Percentiles rank a stretch among this genome's conserved stretches.
Evolutionary conservation across 2,888 invertebrate genomes (phyloP).

Genomic region (Apocheima hispidaria): DNA sequence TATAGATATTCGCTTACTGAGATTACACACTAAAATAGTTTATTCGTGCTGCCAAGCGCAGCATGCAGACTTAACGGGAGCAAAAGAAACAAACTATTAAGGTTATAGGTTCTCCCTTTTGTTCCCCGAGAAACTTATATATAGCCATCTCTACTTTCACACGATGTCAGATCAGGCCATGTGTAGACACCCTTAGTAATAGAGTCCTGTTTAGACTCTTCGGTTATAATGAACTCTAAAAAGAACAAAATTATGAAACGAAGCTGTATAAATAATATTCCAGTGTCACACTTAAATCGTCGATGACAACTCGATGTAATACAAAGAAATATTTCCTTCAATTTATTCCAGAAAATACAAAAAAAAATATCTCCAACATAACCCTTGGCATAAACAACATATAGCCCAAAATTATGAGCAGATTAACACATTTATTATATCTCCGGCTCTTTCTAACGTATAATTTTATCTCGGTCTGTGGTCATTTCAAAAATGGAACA

Average conservation of each 20-base stretch:
- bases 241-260: not conserved
- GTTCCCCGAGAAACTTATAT: too few species aligned
- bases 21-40: too few species aligned
- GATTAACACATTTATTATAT: slow-evolving; percentile 82
- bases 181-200: too few species aligned
- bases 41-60: too few species aligned
- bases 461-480: slow-evolving; percentile 51
- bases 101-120: too few species aligned
- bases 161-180: too few species aligned
- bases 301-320: slow-evolving; percentile 33
- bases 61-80: too few species aligned
- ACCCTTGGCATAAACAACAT: slow-evolving; percentile 69
- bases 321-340: slow-evolving; percentile 29
- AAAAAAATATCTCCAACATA: slow-evolving; percentile 33
- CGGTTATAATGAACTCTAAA: not conserved
- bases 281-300: slow-evolving; percentile 27
- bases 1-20: too few species aligned
- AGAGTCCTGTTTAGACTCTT: too few species aligned
- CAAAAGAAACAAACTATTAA: too few species aligned
- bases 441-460: slow-evolving; percentile 50
- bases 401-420: slow-evolving; percentile 77
- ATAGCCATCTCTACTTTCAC: too few species aligned
- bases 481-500: slow-evolving; percentile 79
- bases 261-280: slow-evolving; percentile 15
- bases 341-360: slow-evolving; percentile 23